These are phyloP conservation scores for Lepas anatifera DNA, from an alignment of 2,888 invertebrate genomes.

Conservation along the genomic window DNA sequence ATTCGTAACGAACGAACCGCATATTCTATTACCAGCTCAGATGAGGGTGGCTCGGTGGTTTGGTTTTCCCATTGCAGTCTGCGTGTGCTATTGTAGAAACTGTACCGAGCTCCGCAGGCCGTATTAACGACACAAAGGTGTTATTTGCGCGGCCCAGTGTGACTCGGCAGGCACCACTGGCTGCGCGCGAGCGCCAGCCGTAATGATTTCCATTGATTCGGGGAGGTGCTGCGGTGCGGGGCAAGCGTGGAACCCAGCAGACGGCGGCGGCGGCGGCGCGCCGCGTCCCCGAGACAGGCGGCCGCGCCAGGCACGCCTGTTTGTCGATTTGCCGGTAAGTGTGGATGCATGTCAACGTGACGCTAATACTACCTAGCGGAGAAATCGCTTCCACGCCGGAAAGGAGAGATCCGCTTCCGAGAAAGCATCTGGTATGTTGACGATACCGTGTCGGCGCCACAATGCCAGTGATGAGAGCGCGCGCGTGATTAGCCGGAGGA, in stretches of 20 bases:
- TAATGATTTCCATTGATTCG: slow-evolving; percentile 1
- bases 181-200: neutral
- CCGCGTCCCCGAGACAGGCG: neutral
- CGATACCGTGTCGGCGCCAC: too few relatives aligned
- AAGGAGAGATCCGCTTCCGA: too few relatives aligned
- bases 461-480: too few relatives aligned
- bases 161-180: neutral
- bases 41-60: neutral
- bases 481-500: too few relatives aligned
- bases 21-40: neutral
- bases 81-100: neutral
- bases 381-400: too few relatives aligned
- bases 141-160: neutral
- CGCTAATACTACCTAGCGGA: too few relatives aligned
- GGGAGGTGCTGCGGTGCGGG: neutral
- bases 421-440: too few relatives aligned
- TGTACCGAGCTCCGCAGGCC: neutral
- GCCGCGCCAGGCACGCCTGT: neutral
- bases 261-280: neutral
- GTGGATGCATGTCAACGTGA: too few relatives aligned
- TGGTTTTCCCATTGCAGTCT: neutral
- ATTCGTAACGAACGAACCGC: neutral
- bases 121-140: neutral
- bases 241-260: neutral
- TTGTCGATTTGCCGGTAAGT: too few relatives aligned